Conservation (phyloP, 2,113 vertebrate species). For the Rostratula benghalensis region DNA sequence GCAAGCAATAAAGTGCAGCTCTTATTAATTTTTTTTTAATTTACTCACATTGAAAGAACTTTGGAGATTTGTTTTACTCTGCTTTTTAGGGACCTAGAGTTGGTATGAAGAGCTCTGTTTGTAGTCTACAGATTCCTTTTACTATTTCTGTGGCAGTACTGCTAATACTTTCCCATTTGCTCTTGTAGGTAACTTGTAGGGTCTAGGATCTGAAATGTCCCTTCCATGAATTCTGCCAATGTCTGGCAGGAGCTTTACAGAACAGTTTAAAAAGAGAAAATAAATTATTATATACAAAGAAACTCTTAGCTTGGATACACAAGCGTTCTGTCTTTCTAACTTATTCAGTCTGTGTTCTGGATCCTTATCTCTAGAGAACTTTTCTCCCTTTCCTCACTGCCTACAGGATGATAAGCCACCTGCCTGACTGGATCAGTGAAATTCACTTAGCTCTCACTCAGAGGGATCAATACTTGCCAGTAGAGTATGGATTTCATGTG, state of each 20-base stretch:
- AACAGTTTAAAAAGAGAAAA: not conserved
- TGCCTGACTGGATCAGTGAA: slow-evolving; percentile 12
- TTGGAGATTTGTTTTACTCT: not conserved
- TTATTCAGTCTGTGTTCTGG: not conserved
- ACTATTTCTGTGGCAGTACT: not conserved
- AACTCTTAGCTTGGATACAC: not conserved
- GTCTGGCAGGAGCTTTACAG: not conserved
- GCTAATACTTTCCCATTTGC: not conserved
- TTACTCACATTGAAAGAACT: not conserved
- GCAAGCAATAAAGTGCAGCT: not conserved
- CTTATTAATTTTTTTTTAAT: not conserved
- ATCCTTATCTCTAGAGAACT: not conserved
- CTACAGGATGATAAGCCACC: not conserved
- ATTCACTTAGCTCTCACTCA: not conserved
- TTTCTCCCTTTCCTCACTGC: not conserved
- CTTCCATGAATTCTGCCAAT: not conserved
- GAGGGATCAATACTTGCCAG: slow-evolving; percentile 28
- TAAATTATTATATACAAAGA: not conserved
- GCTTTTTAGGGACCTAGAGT: not conserved
- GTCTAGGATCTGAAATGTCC: not conserved
- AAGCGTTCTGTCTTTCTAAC: not conserved
- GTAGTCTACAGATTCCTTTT: not conserved
- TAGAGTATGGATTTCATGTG: slow-evolving; percentile 24
- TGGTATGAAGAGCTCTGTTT: not conserved
- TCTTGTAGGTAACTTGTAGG: not conserved